These are phyloP conservation scores for Macrotis lagotis DNA, from an alignment of 2,113 vertebrate genomes.

Conservation along the genomic window DNA sequence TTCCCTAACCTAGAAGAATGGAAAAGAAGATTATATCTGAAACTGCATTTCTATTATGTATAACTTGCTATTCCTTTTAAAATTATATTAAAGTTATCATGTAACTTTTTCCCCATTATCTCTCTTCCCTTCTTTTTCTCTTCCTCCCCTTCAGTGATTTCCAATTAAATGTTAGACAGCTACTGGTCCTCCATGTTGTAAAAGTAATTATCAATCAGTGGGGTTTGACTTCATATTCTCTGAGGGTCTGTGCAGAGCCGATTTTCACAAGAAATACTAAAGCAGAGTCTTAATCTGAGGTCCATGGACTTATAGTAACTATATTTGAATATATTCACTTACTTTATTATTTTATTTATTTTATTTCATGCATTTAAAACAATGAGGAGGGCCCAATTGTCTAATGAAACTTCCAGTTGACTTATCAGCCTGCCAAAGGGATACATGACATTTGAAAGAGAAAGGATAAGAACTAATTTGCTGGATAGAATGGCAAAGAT, in stretches of 20 bases:
- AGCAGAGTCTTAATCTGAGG: background rate
- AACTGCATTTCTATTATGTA: no score
- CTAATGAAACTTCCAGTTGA: background rate
- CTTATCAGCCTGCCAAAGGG: background rate
- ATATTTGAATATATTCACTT: no score
- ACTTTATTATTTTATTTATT: no score
- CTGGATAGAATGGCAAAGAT: background rate
- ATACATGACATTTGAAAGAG: background rate
- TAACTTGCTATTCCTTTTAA: no score
- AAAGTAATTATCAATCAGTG: background rate
- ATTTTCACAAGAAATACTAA: background rate
- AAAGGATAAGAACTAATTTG: background rate
- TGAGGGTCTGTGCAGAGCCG: constrained; percentile 24
- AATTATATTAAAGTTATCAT: no score
- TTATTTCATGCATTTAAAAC: no score
- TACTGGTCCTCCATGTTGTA: background rate
- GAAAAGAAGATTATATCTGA: no score
- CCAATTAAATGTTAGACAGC: background rate
- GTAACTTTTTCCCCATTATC: no score
- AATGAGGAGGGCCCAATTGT: no score
- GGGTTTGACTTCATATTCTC: background rate
- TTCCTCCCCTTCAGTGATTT: background rate
- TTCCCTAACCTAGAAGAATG: no score
- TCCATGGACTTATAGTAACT: no score
- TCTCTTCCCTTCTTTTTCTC: no score